Evolutionary conservation across 2,113 vertebrate genomes (phyloP).

Genomic region (Larimichthys polyactis): DNA sequence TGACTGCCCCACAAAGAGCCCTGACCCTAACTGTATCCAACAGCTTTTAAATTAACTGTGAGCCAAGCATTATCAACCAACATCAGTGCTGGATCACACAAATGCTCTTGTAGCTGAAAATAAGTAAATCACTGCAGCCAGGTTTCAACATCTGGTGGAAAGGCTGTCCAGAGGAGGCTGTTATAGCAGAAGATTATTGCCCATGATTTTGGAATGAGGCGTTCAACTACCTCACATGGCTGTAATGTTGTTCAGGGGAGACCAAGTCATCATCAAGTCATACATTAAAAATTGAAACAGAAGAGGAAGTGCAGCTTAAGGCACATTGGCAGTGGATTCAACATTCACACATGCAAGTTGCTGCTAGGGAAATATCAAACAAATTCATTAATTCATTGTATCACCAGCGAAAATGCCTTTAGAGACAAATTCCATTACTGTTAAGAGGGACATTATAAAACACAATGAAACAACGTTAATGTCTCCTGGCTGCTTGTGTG

Average conservation of each 20-base stretch:
- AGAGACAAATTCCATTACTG: neutral
- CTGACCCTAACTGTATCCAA: neutral
- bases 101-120: neutral
- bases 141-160: neutral
- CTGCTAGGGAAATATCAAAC: neutral
- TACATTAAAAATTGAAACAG: neutral
- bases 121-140: neutral
- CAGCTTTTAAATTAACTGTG: neutral
- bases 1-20: neutral
- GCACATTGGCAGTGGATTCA: neutral
- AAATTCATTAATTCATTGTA: neutral
- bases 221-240: neutral
- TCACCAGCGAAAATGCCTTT: neutral
- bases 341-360: neutral
- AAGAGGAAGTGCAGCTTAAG: neutral
- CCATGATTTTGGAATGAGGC: neutral
- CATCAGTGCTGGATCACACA: no score
- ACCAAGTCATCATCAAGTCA: neutral
- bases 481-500: constrained; percentile 24
- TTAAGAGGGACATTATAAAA: neutral
- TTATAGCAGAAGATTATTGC: neutral
- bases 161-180: neutral
- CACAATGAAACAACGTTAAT: constrained; percentile 33
- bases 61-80: no score
- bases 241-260: neutral